Evolutionary conservation across 2,888 invertebrate species (phyloP).

Genomic region (Polymixis lichenea): DNA sequence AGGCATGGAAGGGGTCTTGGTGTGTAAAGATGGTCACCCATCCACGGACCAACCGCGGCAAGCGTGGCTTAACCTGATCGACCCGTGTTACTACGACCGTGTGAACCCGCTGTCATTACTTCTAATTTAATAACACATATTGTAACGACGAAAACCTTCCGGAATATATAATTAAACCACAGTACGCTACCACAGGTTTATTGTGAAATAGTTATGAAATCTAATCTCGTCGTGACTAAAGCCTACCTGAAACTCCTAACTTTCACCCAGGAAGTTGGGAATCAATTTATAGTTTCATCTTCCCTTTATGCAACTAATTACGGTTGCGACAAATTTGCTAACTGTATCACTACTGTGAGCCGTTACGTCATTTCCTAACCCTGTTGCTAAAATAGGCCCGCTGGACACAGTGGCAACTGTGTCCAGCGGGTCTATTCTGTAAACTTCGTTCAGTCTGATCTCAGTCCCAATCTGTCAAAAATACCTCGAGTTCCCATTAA

Average conservation of each 20-base stretch:
- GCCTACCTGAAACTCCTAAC: slow-evolving; percentile 39
- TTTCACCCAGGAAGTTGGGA: slow-evolving; percentile 45
- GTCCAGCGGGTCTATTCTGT: no score
- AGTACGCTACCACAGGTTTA: slow-evolving; percentile 6
- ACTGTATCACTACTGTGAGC: slow-evolving; percentile 8
- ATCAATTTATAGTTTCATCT: slow-evolving; percentile 52
- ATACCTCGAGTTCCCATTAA: no score
- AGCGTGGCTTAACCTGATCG: no score
- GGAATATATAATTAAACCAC: neutral
- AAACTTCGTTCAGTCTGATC: no score
- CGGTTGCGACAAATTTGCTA: slow-evolving; percentile 24
- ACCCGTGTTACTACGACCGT: no score
- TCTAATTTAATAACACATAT: neutral
- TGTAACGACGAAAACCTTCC: neutral
- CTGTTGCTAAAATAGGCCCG: neutral
- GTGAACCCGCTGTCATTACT: no score
- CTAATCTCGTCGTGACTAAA: slow-evolving; percentile 36
- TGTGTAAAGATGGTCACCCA: no score
- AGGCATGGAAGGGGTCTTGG: no score
- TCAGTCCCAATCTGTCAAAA: no score
- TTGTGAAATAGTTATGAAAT: slow-evolving; percentile 32
- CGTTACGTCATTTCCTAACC: neutral
- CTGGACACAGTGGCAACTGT: no score
- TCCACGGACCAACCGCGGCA: no score
- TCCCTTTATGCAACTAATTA: slow-evolving; percentile 38